Conservation (phyloP, 2,113 vertebrate species). For the Pogonocichla stellata region DNA sequence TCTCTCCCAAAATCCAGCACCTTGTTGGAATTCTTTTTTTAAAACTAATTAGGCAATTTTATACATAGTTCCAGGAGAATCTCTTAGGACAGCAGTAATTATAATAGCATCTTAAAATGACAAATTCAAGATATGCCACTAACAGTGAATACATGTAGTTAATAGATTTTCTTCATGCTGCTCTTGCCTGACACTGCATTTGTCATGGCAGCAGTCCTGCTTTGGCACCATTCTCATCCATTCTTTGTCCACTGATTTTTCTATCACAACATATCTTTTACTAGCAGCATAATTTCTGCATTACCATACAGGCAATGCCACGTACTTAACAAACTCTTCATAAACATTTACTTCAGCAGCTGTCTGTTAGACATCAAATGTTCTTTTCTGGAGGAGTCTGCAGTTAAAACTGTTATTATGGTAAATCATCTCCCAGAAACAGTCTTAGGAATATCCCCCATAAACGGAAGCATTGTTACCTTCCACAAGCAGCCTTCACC, state of each 20-base stretch:
- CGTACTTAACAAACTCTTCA: neutral
- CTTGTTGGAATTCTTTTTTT: neutral
- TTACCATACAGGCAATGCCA: neutral
- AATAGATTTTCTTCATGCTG: neutral
- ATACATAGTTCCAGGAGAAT: neutral
- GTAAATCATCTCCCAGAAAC: neutral
- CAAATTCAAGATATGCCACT: neutral
- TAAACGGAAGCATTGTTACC: neutral
- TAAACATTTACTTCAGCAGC: constrained; percentile 28
- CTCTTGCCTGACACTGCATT: neutral
- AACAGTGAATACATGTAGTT: neutral
- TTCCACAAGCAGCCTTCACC: neutral
- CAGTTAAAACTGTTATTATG: neutral
- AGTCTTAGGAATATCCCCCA: neutral
- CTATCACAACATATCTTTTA: neutral
- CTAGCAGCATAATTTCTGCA: neutral
- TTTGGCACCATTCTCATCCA: neutral
- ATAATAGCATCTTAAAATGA: constrained; percentile 36
- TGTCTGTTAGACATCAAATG: constrained; percentile 1
- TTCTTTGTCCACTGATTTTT: constrained; percentile 7
- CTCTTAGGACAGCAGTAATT: constrained; percentile 21
- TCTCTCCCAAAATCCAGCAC: neutral
- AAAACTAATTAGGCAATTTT: neutral
- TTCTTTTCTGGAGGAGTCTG: constrained; percentile 5
- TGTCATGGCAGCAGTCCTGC: neutral